These are phyloP conservation scores for Rapana venosa DNA, from an alignment of 2,888 invertebrate species.

Conservation along the genomic window DNA sequence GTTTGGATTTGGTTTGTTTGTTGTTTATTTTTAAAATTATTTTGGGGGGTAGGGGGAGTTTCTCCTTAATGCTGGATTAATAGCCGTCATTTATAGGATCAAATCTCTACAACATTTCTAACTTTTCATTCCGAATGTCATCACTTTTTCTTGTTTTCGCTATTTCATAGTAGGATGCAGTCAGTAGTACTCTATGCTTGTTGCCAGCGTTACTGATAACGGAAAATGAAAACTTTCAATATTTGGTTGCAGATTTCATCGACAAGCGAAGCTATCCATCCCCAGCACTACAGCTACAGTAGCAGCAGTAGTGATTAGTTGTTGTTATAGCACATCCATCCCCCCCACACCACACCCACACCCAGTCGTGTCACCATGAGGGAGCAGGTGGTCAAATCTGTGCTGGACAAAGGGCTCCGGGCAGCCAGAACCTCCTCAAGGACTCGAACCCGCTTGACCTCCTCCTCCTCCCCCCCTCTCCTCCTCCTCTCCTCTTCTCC, in stretches of 20 bases:
- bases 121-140: too few species aligned
- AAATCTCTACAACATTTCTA: too few species aligned
- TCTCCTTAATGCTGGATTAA: too few species aligned
- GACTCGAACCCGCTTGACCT: constrained; percentile 40
- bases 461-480: constrained; percentile 20
- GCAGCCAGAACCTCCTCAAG: constrained; percentile 42
- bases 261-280: neutral
- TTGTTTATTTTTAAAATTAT: too few species aligned
- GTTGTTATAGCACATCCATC: too few species aligned
- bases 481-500: neutral
- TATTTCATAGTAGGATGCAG: too few species aligned
- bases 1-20: too few species aligned
- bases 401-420: constrained; percentile 49
- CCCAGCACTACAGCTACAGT: neutral
- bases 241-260: neutral
- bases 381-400: constrained; percentile 46
- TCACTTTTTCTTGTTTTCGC: too few species aligned
- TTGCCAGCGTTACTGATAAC: neutral
- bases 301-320: neutral
- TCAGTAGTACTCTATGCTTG: too few species aligned
- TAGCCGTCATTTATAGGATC: too few species aligned
- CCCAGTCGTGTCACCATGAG: constrained; percentile 11
- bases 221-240: neutral
- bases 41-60: too few species aligned
- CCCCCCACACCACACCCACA: neutral